Conservation (phyloP, 2,113 vertebrate genomes). For the Muscicapa adusta region DNA sequence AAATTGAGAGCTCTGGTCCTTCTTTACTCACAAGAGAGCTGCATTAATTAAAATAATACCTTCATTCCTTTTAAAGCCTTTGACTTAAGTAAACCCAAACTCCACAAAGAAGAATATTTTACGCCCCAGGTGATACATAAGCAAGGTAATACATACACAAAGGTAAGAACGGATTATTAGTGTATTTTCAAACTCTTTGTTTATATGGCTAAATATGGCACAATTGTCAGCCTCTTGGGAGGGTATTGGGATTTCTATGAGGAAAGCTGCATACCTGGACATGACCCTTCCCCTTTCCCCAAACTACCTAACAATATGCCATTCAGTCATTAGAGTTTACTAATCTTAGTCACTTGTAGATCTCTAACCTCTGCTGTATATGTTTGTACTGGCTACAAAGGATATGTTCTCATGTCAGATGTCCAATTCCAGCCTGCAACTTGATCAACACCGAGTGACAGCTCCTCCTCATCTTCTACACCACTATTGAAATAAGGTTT, state of each 20-base stretch:
- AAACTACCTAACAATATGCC: background rate
- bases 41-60: background rate
- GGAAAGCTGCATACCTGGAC: background rate
- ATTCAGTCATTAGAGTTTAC: background rate
- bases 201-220: background rate
- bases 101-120: background rate
- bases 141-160: background rate
- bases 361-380: background rate
- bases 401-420: background rate
- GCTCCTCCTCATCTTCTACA: background rate
- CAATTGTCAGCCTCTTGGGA: background rate
- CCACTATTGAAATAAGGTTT: background rate
- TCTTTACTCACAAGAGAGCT: background rate
- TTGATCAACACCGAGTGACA: background rate
- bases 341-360: background rate
- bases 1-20: background rate
- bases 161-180: background rate
- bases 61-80: background rate
- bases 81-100: background rate
- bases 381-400: background rate
- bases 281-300: background rate
- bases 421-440: background rate
- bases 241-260: background rate
- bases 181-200: background rate
- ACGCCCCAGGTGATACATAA: background rate